phyloP scores from a whole-genome alignment of 2,113 vertebrate genomes.

The Eonycteris spelaea region DNA sequence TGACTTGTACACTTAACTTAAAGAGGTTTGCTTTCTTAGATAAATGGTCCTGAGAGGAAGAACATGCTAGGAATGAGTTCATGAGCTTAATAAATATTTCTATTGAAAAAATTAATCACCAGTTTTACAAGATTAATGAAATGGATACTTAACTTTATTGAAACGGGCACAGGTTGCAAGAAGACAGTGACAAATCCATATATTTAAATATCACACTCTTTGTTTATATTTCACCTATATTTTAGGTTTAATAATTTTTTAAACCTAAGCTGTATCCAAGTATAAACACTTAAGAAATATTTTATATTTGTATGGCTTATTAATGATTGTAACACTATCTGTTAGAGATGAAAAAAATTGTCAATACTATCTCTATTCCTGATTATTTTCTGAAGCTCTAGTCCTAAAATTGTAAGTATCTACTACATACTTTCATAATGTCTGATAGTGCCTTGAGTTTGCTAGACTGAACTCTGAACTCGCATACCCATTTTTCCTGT shows the following conservation, averaged over 20 bases:
- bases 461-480: not conserved
- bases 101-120: not conserved
- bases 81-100: not conserved
- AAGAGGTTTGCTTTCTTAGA: not conserved
- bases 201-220: not conserved
- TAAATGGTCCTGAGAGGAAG: not conserved
- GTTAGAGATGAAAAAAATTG: not conserved
- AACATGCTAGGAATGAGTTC: not conserved
- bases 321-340: not conserved
- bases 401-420: not conserved
- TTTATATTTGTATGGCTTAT: not conserved
- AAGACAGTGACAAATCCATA: not conserved
- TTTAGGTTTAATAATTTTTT: not conserved
- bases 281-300: slow-evolving; percentile 8
- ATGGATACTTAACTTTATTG: not conserved
- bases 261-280: not conserved
- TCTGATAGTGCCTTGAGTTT: not conserved
- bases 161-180: not conserved
- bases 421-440: not conserved
- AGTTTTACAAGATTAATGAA: not conserved
- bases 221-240: not conserved
- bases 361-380: not conserved
- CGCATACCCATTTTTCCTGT: not conserved
- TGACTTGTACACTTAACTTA: not conserved
- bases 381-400: not conserved